Evolutionary conservation across 2,797 vertebrate genomes (phyloP), one percentile per base, ranked within the genome.

Genomic region (Scarus forsteni): DNA sequence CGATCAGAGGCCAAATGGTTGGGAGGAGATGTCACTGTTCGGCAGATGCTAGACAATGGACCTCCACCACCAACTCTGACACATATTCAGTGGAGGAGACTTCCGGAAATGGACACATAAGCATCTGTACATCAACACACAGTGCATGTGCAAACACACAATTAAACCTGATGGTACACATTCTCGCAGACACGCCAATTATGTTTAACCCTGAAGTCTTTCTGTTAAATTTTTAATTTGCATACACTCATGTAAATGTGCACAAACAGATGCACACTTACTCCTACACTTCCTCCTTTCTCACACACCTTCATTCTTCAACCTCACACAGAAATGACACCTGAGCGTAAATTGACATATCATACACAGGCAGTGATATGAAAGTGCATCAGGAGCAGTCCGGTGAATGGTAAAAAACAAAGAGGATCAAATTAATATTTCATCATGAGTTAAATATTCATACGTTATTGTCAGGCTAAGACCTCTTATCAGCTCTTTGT

Each of bases 381-480:
- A 55, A 65, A 66, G 66, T 6, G 18, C 14, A 49, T 51, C 18
- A 50, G 45, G 18, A 49, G 8, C 18, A 50, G 27, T 54, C 45
- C 44, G 43, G 48, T 36, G 16, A 48, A 79, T 46, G 48, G 75
- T 40, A 75, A 64, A 83, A 86, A 60, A 84, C 61, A 89, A 87
- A 85, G 63, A 85, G 65, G 58, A 39, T 13, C 52, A 66, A 70
- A 94, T 93, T 90, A 96, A 96, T 96, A 96, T 96, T 96, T 96
- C 85, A 96, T 91, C 85, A 77, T 92, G 79, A 95, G 94, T 96
- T 93, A 96, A 97, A 97, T 96, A 96, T 95, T 96, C 91, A 95
- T 96, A 94, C 87, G 89, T 94, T 95, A 93, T 94, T 93, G 87
- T 85, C 86, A 92, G 66, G 90, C 88, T 88, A 93, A 95, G 94